Evolutionary conservation across 2,113 vertebrate species (phyloP).

Genomic region (Osmerus mordax): DNA sequence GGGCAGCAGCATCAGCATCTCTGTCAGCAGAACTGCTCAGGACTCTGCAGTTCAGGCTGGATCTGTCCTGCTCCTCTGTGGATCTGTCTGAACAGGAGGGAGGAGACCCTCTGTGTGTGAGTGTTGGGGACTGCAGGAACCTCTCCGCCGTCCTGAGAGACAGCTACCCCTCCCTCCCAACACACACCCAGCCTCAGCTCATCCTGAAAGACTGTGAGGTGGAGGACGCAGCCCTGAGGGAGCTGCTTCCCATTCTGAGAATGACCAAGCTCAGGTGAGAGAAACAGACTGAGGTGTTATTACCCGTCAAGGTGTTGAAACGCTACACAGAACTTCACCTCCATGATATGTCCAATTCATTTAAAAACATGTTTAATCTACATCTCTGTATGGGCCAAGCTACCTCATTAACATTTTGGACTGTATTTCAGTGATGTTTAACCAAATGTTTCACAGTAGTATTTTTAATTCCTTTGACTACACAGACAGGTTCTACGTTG

Average conservation of each 20-base stretch:
- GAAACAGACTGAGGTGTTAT: neutral
- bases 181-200: constrained; percentile 11
- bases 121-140: constrained; percentile 25
- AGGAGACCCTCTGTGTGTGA: constrained; percentile 22
- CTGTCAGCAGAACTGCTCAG: constrained; percentile 26
- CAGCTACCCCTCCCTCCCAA: constrained; percentile 3
- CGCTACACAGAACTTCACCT: too few relatives aligned
- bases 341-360: neutral
- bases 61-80: constrained; percentile 35
- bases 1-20: constrained; percentile 22
- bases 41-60: constrained; percentile 37
- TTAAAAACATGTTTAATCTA: neutral
- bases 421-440: too few relatives aligned
- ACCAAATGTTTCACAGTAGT: too few relatives aligned
- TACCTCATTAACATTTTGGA: neutral
- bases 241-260: constrained; percentile 31
- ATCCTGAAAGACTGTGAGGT: constrained; percentile 36
- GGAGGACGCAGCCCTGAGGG: constrained; percentile 28
- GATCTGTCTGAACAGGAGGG: constrained; percentile 36
- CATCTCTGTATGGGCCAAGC: neutral
- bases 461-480: too few relatives aligned
- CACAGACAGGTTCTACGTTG: neutral
- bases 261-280: constrained; percentile 33
- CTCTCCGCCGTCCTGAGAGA: constrained; percentile 23
- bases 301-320: too few relatives aligned